phyloP scores from a whole-genome alignment of 1,140 invertebrate species.

The Colletes gigas region DNA sequence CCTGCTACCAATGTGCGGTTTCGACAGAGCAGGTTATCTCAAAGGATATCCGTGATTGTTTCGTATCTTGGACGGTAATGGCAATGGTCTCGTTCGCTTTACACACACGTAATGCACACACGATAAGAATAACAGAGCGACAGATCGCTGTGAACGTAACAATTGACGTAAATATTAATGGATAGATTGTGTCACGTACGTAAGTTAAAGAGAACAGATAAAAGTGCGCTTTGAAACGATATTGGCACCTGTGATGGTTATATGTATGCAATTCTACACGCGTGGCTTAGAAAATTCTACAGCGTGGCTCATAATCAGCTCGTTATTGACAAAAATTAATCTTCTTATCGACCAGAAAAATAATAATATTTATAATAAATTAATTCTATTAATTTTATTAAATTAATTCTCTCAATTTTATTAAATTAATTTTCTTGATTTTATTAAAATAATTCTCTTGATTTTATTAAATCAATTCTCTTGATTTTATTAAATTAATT shows the following conservation, averaged over 20 bases:
- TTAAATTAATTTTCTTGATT: no score
- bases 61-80: conserved; percentile 25
- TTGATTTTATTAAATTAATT: no score
- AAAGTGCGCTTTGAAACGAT: background rate
- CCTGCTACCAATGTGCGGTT: background rate
- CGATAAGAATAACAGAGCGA: background rate
- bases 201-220: background rate
- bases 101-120: background rate
- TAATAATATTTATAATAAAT: no score
- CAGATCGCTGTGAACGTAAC: background rate
- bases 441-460: no score
- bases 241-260: background rate
- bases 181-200: background rate
- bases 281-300: no score
- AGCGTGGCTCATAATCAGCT: no score
- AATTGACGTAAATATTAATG: background rate
- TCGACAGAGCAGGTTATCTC: background rate
- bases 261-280: background rate
- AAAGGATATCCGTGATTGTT: conserved; percentile 44
- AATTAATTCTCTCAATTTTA: no score
- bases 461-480: no score
- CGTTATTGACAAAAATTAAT: no score
- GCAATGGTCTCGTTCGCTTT: background rate
- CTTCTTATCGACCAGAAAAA: no score
- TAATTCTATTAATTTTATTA: no score